A percentile compares a stretch with the other conserved stretches of the same genome.
Evolutionary conservation across 2,113 vertebrate genomes (phyloP).

Genomic region (Xiphorhynchus elegans): DNA sequence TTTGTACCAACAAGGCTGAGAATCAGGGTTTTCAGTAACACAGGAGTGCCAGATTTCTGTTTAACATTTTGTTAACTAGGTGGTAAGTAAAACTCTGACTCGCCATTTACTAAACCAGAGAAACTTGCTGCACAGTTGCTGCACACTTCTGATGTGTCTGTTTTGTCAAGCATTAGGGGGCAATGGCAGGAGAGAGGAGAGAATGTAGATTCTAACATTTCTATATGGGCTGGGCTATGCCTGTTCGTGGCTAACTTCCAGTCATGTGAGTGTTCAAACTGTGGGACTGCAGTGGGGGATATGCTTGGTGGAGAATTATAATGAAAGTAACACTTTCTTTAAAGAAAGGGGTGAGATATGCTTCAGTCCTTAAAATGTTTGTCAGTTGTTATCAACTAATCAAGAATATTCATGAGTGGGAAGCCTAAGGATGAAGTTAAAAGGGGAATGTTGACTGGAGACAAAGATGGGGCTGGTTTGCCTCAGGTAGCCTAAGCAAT

Average conservation of each 20-base stretch:
- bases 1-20: neutral
- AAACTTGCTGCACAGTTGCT: neutral
- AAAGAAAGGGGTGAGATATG: neutral
- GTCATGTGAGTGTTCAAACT: neutral
- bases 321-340: neutral
- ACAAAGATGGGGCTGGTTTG: neutral
- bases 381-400: neutral
- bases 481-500: neutral
- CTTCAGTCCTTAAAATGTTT: neutral
- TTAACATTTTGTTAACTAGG: neutral
- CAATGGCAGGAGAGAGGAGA: neutral
- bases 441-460: neutral
- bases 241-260: neutral
- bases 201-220: neutral
- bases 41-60: neutral
- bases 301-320: neutral
- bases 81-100: neutral
- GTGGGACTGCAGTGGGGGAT: neutral
- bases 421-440: neutral
- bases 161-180: neutral
- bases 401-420: neutral
- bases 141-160: neutral
- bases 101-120: neutral
- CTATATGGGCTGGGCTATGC: neutral
- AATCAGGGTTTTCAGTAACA: neutral